A percentile compares a stretch with the other conserved stretches of the same genome.
These are phyloP conservation scores for Lucilia cuprina DNA, from an alignment of 1,140 invertebrate genomes.

Conservation along the genomic window DNA sequence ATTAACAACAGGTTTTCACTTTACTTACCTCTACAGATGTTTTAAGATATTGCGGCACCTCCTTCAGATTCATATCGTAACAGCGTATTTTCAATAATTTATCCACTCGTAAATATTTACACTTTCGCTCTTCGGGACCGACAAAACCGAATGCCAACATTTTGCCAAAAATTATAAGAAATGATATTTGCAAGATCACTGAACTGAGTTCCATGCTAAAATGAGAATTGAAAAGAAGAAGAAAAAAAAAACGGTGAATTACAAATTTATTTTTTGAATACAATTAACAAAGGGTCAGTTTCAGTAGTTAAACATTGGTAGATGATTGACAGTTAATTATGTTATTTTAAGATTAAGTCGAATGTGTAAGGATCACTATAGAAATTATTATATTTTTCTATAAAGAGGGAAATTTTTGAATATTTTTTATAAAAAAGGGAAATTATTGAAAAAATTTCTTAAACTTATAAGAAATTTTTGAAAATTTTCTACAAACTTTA, in stretches of 20 bases:
- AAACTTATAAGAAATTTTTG: too few species aligned
- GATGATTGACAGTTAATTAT: too few species aligned
- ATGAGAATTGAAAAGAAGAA: conserved; percentile 29
- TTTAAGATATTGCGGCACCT: conserved; percentile 65
- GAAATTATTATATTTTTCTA: too few species aligned
- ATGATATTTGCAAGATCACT: conserved; percentile 39
- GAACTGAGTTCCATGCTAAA: conserved; percentile 53
- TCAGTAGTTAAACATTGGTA: not conserved
- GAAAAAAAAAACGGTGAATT: not conserved
- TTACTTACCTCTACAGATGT: conserved; percentile 67
- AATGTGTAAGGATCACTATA: too few species aligned
- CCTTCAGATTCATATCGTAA: conserved; percentile 64
- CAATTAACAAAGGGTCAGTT: not conserved
- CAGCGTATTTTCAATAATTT: conserved; percentile 67
- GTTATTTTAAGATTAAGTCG: too few species aligned
- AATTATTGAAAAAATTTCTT: too few species aligned
- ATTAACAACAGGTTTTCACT: conserved; percentile 37
- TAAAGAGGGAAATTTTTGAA: too few species aligned
- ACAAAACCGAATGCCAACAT: conserved; percentile 49
- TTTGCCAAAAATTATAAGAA: conserved; percentile 47
- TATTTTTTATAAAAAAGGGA: too few species aligned
- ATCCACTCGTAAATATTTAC: conserved; percentile 65
- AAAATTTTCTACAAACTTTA: too few species aligned
- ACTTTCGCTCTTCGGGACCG: conserved; percentile 53
- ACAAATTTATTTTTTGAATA: not conserved